These are phyloP conservation scores for Diprion similis DNA, from an alignment of 1,140 invertebrate species.

Conservation along the genomic window DNA sequence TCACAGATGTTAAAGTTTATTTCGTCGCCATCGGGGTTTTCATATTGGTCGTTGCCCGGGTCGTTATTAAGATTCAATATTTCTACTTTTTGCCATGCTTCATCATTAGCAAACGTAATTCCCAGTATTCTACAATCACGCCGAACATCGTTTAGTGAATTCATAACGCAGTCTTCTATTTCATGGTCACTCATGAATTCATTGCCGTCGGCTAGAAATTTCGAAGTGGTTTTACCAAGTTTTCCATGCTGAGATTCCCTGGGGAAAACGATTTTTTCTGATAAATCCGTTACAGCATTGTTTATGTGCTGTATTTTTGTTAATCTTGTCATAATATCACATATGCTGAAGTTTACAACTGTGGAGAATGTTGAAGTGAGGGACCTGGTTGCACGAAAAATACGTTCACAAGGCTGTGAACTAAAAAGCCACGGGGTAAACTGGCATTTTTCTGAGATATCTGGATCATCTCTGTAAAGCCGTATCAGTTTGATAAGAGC, in stretches of 20 bases:
- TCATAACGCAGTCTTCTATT: background rate
- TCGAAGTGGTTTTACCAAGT: background rate
- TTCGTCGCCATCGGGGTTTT: background rate
- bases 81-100: background rate
- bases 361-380: slow-evolving; percentile 7
- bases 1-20: background rate
- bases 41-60: too few relatives aligned
- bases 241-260: background rate
- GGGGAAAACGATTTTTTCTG: background rate
- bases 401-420: background rate
- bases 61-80: background rate
- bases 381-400: slow-evolving; percentile 1
- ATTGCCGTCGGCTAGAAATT: background rate
- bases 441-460: background rate
- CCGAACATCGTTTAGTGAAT: background rate
- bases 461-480: background rate
- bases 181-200: background rate
- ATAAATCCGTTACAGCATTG: background rate
- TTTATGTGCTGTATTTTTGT: background rate
- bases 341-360: slow-evolving; percentile 12
- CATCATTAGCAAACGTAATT: background rate
- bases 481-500: slow-evolving; percentile 1
- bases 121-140: background rate
- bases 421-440: background rate
- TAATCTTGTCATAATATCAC: background rate